Evolutionary conservation across 1,140 invertebrate species (phyloP).

Genomic region (Drosophila triauraria): DNA sequence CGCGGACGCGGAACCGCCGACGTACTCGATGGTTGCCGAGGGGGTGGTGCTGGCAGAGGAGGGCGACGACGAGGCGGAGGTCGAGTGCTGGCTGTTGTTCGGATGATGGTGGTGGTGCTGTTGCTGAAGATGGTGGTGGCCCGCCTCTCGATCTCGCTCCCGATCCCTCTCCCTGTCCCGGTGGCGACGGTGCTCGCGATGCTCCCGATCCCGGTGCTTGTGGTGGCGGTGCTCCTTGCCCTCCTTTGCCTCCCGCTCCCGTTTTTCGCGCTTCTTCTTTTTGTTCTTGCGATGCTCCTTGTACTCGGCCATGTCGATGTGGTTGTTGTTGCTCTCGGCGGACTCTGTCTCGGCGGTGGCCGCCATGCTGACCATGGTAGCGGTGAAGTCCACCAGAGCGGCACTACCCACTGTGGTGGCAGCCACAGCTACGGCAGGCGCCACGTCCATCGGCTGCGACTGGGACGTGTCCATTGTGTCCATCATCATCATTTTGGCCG

Average conservation of each 20-base stretch:
- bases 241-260: constrained; percentile 74
- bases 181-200: constrained; percentile 71
- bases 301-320: constrained; percentile 79
- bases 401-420: constrained; percentile 60
- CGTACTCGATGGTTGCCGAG: constrained; percentile 78
- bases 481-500: constrained; percentile 82
- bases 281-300: constrained; percentile 83
- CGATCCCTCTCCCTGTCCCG: constrained; percentile 61
- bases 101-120: constrained; percentile 49
- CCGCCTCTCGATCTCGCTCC: constrained; percentile 42
- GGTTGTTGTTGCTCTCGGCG: constrained; percentile 75
- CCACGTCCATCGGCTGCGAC: constrained; percentile 72
- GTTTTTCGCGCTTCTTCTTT: constrained; percentile 83
- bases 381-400: constrained; percentile 61
- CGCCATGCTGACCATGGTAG: constrained; percentile 74
- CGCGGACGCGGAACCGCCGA: constrained; percentile 75
- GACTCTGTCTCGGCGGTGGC: constrained; percentile 62
- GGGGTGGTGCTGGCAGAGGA: constrained; percentile 79
- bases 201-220: constrained; percentile 60
- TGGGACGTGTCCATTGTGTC: constrained; percentile 74
- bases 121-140: constrained; percentile 39
- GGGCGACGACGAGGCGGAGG: constrained; percentile 80
- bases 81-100: constrained; percentile 76
- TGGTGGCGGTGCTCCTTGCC: constrained; percentile 78
- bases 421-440: constrained; percentile 69